phyloP scores from a whole-genome alignment of 2,888 invertebrate species.

The Slavum lentiscoides region DNA sequence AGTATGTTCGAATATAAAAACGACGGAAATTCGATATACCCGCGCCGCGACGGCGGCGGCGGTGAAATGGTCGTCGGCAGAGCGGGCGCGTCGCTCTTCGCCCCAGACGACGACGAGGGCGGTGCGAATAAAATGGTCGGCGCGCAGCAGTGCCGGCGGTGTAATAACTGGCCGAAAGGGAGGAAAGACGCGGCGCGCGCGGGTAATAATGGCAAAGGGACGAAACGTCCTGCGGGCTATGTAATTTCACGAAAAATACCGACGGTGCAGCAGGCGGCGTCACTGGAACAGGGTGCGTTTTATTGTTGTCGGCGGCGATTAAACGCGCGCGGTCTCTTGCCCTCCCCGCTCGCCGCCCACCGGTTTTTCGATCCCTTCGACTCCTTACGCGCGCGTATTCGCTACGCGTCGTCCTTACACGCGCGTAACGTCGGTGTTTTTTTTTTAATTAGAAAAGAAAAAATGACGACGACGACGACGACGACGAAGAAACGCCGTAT shows the following conservation, averaged over 20 bases:
- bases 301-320: conserved; percentile 24
- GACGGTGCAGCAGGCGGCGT: background rate
- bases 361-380: background rate
- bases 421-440: conserved; percentile 20
- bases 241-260: too few relatives aligned
- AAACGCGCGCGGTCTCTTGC: conserved; percentile 2
- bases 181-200: background rate
- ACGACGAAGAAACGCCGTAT: too few relatives aligned
- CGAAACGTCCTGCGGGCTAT: conserved; percentile 2
- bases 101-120: background rate
- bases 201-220: conserved; percentile 23
- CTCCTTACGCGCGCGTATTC: background rate
- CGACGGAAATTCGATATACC: too few relatives aligned
- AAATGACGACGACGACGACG: background rate
- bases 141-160: background rate
- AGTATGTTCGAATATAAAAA: too few relatives aligned
- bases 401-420: background rate
- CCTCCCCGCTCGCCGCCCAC: too few relatives aligned
- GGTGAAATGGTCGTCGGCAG: too few relatives aligned
- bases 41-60: too few relatives aligned
- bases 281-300: conserved; percentile 45
- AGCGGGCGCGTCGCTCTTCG: background rate
- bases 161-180: background rate
- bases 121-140: conserved; percentile 39
- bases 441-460: background rate